Conservation (phyloP, 2,888 invertebrate species). For the Apomyelois bistriatella region DNA sequence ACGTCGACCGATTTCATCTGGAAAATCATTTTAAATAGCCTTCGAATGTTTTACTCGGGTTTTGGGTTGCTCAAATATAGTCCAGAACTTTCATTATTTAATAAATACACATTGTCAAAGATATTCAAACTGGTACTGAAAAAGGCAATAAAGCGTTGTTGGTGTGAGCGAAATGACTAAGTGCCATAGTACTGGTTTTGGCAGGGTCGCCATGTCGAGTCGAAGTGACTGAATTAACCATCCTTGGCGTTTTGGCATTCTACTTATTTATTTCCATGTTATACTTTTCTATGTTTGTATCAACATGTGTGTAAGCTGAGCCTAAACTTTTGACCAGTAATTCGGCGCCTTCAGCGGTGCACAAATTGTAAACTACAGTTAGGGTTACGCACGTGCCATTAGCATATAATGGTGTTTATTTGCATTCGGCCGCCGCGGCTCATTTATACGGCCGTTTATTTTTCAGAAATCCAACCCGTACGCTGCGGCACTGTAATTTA, state of each 20-base stretch:
- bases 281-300: background rate
- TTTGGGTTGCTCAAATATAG: background rate
- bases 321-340: constrained; percentile 49
- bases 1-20: constrained; percentile 42
- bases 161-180: too few relatives aligned
- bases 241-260: too few relatives aligned
- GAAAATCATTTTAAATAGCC: background rate
- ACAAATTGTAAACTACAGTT: constrained; percentile 52
- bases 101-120: too few relatives aligned
- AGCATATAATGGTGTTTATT: constrained; percentile 74
- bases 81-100: background rate
- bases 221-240: too few relatives aligned
- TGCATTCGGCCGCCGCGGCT: constrained; percentile 61
- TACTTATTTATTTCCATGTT: too few relatives aligned
- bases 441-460: constrained; percentile 66
- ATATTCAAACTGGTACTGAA: too few relatives aligned
- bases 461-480: constrained; percentile 65
- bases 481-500: constrained; percentile 62
- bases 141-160: too few relatives aligned
- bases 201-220: too few relatives aligned
- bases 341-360: constrained; percentile 38
- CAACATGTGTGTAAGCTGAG: constrained; percentile 13
- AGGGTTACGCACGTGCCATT: constrained; percentile 69
- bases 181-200: too few relatives aligned
- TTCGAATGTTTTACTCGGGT: background rate